A percentile compares a stretch with the other conserved stretches of the same genome.
Evolutionary conservation across 1,140 invertebrate genomes (phyloP).

Genomic region (Leptonema lineaticorne): DNA sequence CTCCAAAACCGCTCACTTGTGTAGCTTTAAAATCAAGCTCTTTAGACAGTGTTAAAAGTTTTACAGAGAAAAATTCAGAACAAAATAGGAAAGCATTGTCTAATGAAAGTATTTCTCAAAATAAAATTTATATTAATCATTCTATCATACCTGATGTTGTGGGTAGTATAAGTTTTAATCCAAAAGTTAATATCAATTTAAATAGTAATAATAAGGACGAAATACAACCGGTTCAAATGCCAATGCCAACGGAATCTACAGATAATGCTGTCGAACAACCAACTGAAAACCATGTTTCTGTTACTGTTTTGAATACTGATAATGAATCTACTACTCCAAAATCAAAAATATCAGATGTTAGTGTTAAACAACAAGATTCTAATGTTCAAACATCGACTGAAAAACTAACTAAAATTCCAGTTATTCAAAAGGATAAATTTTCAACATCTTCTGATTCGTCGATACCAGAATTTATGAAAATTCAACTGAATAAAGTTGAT

Average conservation of each 20-base stretch:
- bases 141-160: conserved; percentile 32
- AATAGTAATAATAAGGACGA: background rate
- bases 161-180: conserved; percentile 37
- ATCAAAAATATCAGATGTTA: conserved; percentile 31
- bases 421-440: conserved; percentile 45
- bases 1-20: conserved; percentile 53
- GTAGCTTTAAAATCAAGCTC: conserved; percentile 57
- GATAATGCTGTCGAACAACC: background rate
- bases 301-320: conserved; percentile 24
- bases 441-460: conserved; percentile 45
- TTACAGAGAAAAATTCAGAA: conserved; percentile 50
- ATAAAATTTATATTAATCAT: conserved; percentile 41
- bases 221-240: conserved; percentile 2
- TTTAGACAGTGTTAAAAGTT: conserved; percentile 60
- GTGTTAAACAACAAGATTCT: conserved; percentile 27
- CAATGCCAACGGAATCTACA: conserved; percentile 4
- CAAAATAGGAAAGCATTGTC: conserved; percentile 54
- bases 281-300: conserved; percentile 25
- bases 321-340: background rate
- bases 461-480: conserved; percentile 70
- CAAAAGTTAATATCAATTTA: conserved; percentile 18
- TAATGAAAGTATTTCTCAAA: conserved; percentile 52
- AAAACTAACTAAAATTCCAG: background rate
- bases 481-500: conserved; percentile 69
- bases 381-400: background rate